Evolutionary conservation across 2,888 invertebrate species (phyloP).

Genomic region (Disparrhopalites patrizii): DNA sequence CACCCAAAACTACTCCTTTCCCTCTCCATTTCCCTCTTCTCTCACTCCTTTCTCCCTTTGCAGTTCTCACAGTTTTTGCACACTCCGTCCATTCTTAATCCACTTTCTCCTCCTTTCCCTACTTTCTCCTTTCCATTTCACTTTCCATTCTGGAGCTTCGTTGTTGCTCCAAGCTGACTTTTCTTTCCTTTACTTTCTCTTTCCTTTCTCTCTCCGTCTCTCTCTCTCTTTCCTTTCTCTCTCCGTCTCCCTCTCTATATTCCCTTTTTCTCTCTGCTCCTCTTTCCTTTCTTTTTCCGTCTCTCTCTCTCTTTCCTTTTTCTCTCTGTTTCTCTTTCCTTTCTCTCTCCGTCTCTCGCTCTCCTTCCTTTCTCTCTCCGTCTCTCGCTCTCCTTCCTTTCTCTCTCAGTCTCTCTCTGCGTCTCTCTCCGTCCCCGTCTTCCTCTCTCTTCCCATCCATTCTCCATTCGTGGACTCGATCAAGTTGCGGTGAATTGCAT

Average conservation of each 20-base stretch:
- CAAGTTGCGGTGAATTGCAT: too few species aligned
- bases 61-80: background rate
- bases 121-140: background rate
- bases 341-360: background rate
- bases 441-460: background rate
- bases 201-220: background rate
- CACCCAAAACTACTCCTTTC: background rate
- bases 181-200: background rate
- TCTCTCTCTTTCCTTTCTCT: background rate
- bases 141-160: too few species aligned
- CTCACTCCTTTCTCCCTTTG: background rate
- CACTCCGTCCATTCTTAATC: background rate
- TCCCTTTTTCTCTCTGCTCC: background rate
- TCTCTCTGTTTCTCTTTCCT: too few species aligned
- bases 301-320: background rate
- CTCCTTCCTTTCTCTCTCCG: background rate
- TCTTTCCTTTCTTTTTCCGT: background rate
- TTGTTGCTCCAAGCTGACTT: too few species aligned
- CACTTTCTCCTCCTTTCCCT: background rate
- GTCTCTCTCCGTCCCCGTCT: slow-evolving; percentile 1
- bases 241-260: background rate
- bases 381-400: background rate
- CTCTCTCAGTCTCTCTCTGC: background rate
- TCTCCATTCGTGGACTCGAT: too few species aligned
- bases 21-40: slow-evolving; percentile 1